Conservation (phyloP, 2,888 invertebrate genomes). For the Tetragonula carbonaria region DNA sequence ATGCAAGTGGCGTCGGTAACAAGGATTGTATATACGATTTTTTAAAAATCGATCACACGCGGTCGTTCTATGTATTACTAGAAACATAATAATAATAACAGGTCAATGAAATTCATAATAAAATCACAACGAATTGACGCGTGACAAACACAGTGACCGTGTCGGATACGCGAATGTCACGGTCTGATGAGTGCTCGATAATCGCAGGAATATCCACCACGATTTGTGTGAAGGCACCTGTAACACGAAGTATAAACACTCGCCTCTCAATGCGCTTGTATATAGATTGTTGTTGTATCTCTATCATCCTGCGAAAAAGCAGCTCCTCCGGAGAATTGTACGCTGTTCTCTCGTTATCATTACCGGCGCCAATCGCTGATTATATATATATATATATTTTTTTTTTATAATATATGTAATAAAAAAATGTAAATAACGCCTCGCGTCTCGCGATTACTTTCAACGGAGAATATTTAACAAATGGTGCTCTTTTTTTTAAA, state of each 20-base stretch:
- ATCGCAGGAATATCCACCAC: constrained; percentile 11
- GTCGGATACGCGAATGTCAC: neutral
- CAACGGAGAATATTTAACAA: constrained; percentile 41
- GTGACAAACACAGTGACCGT: neutral
- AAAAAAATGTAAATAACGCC: constrained; percentile 48
- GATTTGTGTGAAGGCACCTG: constrained; percentile 43
- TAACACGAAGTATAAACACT: constrained; percentile 32
- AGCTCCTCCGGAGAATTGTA: neutral
- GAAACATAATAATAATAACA: neutral
- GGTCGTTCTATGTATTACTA: neutral
- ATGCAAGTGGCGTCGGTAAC: constrained; percentile 41
- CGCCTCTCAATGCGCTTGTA: constrained; percentile 4
- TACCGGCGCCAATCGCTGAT: constrained; percentile 40
- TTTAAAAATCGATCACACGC: neutral
- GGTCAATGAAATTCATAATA: neutral
- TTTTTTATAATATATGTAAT: constrained; percentile 18
- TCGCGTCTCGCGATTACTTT: constrained; percentile 28
- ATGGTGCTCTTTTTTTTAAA: constrained; percentile 3
- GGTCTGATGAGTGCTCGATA: neutral
- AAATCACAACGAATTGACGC: neutral
- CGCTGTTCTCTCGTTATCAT: neutral
- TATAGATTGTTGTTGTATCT: constrained; percentile 28
- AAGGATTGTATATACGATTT: neutral
- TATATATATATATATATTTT: neutral
- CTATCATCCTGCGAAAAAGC: neutral